Evolutionary conservation across 2,113 vertebrate genomes (phyloP).

Genomic region (Orthonyx spaldingii): DNA sequence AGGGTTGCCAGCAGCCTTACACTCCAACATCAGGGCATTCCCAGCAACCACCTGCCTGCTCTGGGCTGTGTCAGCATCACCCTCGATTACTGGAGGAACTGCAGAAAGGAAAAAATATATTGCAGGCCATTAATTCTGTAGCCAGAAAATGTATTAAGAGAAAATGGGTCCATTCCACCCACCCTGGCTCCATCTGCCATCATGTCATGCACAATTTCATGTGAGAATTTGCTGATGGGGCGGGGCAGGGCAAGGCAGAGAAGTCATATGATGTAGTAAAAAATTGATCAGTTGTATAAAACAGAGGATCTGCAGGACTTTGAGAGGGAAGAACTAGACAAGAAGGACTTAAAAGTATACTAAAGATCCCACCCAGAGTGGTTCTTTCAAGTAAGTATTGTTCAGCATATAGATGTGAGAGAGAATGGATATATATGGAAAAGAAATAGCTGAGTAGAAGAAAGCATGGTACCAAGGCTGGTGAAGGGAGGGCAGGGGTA

Average conservation of each 20-base stretch:
- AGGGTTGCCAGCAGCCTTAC: slow-evolving; percentile 87
- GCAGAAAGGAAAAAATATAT: background rate
- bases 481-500: background rate
- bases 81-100: slow-evolving; percentile 90
- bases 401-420: background rate
- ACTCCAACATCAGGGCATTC: slow-evolving; percentile 80
- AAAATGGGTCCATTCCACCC: background rate
- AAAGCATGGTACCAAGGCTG: background rate
- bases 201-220: background rate
- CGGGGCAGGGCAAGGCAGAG: background rate
- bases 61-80: slow-evolving; percentile 63
- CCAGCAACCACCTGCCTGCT: slow-evolving; percentile 81
- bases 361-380: background rate
- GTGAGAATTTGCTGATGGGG: background rate
- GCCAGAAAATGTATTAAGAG: slow-evolving; percentile 14
- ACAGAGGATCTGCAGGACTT: background rate
- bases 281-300: background rate
- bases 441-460: background rate
- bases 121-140: background rate
- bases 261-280: background rate
- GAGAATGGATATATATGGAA: background rate
- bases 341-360: background rate
- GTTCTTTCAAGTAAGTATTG: background rate
- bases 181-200: background rate
- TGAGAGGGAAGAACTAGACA: background rate